These are phyloP conservation scores for Aproaerema taeniolella DNA, from an alignment of 2,888 invertebrate genomes.

Conservation along the genomic window DNA sequence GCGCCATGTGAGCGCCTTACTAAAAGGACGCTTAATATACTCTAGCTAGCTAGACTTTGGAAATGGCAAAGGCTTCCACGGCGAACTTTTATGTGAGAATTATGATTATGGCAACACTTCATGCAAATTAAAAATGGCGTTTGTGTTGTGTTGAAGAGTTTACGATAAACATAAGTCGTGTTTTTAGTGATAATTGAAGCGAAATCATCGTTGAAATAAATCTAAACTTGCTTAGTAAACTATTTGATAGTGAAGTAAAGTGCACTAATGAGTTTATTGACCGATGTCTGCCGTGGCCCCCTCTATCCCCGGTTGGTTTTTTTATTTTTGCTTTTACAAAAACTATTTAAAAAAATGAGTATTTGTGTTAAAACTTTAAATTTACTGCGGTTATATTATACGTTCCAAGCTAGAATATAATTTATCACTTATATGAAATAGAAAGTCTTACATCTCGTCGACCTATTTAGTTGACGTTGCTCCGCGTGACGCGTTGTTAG, in stretches of 20 bases:
- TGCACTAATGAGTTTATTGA: conserved; percentile 73
- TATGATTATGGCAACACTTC: conserved; percentile 17
- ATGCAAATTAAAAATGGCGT: conserved; percentile 61
- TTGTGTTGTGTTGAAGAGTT: conserved; percentile 60
- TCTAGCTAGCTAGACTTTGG: no score
- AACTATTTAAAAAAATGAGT: no score
- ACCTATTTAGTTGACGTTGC: conserved; percentile 68
- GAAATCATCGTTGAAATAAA: background rate
- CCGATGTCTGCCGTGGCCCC: conserved; percentile 77
- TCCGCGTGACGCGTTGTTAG: conserved; percentile 67
- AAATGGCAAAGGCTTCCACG: no score
- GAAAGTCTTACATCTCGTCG: conserved; percentile 29
- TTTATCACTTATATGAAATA: conserved; percentile 2
- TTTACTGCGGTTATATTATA: conserved; percentile 8
- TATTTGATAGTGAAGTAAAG: conserved; percentile 46
- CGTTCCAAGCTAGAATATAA: no score
- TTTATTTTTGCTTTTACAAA: conserved; percentile 15
- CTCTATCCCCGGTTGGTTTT: conserved; percentile 71
- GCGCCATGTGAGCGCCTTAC: no score
- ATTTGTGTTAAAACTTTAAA: no score
- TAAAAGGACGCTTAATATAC: no score
- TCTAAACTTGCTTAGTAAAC: background rate
- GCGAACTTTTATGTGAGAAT: no score
- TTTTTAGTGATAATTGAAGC: conserved; percentile 23
- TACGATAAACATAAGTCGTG: conserved; percentile 57